phyloP scores from a whole-genome alignment of 2,888 invertebrate genomes.

The Cancer borealis region DNA sequence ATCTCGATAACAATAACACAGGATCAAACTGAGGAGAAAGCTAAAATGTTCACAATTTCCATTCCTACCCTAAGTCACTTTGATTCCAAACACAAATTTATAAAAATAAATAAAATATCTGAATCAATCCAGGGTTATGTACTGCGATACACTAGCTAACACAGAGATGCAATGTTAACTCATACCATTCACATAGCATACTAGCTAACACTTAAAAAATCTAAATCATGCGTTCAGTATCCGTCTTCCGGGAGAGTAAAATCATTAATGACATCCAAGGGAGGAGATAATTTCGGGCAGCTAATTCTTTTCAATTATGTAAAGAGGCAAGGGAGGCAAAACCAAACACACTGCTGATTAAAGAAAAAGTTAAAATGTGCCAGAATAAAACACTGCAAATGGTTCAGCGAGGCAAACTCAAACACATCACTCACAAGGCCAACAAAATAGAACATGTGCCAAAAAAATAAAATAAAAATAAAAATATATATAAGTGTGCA shows the following conservation, averaged over 20 bases:
- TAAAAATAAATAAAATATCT: slow-evolving; percentile 29
- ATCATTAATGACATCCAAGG: slow-evolving; percentile 59
- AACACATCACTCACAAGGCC: background rate
- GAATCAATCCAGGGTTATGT: slow-evolving; percentile 32
- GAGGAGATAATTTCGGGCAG: slow-evolving; percentile 32
- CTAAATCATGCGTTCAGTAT: slow-evolving; percentile 53
- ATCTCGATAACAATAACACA: background rate
- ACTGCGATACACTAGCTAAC: slow-evolving; percentile 49
- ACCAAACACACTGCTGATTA: background rate
- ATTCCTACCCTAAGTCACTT: slow-evolving; percentile 40
- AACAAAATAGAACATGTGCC: slow-evolving; percentile 17
- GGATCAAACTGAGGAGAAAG: slow-evolving; percentile 25
- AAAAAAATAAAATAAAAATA: background rate
- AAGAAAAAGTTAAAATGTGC: slow-evolving; percentile 1
- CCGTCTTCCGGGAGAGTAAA: slow-evolving; percentile 59
- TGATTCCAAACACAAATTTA: background rate
- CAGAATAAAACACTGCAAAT: background rate
- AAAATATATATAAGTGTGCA: background rate
- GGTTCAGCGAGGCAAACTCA: background rate
- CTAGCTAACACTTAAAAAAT: slow-evolving; percentile 44
- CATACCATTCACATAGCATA: slow-evolving; percentile 66
- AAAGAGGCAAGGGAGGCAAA: slow-evolving; percentile 30
- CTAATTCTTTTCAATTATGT: slow-evolving; percentile 47
- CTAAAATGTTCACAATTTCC: slow-evolving; percentile 13
- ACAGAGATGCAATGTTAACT: slow-evolving; percentile 62